Evolutionary conservation across 2,888 invertebrate species (phyloP).

Genomic region (Balanococcus diminutus): DNA sequence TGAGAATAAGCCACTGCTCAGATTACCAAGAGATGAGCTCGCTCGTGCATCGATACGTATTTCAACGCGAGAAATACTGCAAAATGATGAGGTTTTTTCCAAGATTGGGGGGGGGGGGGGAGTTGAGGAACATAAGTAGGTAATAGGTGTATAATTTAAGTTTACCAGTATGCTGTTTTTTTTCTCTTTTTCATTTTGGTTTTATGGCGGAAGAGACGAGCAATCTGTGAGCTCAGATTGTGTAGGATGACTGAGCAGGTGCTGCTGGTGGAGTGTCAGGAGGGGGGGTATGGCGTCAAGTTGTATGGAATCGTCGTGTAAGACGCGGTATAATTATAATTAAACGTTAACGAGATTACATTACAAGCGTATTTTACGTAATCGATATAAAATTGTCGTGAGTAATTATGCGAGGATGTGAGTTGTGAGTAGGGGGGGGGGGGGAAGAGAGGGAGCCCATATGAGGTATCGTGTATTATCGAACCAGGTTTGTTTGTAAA

Average conservation of each 20-base stretch:
- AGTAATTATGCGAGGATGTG: background rate
- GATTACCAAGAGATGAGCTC: background rate
- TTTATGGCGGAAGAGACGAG: background rate
- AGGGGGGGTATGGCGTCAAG: background rate
- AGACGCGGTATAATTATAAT: background rate
- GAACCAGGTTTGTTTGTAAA: background rate
- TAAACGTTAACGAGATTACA: constrained; percentile 22
- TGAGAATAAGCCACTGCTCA: background rate
- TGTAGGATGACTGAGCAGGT: background rate
- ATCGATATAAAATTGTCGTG: background rate
- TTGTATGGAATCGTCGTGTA: background rate
- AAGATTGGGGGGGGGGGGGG: too few relatives aligned
- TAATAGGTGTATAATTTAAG: background rate
- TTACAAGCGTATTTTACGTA: background rate
- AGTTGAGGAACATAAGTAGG: too few relatives aligned
- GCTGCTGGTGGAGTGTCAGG: background rate
- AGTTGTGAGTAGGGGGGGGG: too few relatives aligned
- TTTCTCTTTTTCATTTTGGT: background rate
- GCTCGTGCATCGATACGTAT: background rate
- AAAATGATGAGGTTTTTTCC: too few relatives aligned
- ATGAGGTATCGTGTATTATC: background rate
- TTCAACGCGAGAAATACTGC: background rate
- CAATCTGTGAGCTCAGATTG: background rate
- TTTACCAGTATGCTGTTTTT: background rate
- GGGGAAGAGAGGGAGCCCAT: background rate